phyloP scores from a whole-genome alignment of 2,797 vertebrate genomes.

The Periparus ater region DNA sequence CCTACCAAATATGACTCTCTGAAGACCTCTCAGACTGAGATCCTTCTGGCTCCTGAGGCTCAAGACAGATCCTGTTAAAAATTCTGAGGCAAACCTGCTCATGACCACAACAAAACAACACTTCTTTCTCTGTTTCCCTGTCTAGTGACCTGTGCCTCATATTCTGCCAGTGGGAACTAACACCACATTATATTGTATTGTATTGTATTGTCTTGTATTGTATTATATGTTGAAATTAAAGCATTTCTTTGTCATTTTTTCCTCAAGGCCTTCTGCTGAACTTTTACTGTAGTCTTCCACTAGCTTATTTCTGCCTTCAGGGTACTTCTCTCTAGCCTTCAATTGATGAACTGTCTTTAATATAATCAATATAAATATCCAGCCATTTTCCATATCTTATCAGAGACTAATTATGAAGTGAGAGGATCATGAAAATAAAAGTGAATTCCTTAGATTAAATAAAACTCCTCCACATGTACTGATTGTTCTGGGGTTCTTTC shows the following conservation, averaged over 20 bases:
- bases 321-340: not conserved
- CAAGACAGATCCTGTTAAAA: not conserved
- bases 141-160: not conserved
- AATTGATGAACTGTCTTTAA: slow-evolving; percentile 1
- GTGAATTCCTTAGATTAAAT: not conserved
- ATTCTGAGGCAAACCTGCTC: not conserved
- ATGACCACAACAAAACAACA: not conserved
- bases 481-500: not conserved
- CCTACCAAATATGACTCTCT: not conserved
- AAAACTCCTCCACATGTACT: not conserved
- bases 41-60: not conserved
- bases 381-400: not conserved
- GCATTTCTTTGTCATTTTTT: not conserved
- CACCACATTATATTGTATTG: not conserved
- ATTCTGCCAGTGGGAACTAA: not conserved
- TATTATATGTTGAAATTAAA: not conserved
- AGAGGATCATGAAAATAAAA: not conserved
- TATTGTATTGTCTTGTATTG: no score
- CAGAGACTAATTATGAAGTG: not conserved
- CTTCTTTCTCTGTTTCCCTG: not conserved
- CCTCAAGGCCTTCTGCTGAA: not conserved
- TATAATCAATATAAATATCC: slow-evolving; percentile 35
- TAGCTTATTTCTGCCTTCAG: slow-evolving; percentile 30
- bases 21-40: not conserved
- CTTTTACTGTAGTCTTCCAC: not conserved